Percentiles rank a stretch among this genome's conserved stretches.
phyloP scores from a whole-genome alignment of 2,888 invertebrate genomes.

The Busseola fusca region DNA sequence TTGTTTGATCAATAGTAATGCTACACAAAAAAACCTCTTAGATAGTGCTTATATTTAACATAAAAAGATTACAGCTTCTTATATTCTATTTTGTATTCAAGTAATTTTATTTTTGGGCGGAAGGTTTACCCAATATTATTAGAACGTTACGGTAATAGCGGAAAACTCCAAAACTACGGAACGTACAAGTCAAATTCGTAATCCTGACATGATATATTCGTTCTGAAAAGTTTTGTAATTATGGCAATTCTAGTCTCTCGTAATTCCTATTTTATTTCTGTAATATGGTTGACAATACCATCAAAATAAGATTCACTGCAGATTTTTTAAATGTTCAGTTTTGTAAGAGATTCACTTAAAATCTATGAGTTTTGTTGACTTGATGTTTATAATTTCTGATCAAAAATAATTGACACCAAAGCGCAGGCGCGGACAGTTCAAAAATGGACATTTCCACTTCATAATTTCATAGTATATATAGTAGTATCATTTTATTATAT shows the following conservation, averaged over 20 bases:
- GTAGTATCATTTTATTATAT: constrained; percentile 69
- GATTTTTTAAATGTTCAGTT: not conserved
- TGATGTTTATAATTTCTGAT: constrained; percentile 33
- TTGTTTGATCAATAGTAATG: not conserved
- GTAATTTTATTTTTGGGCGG: not conserved
- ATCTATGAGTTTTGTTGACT: not conserved
- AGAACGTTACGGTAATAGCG: not conserved
- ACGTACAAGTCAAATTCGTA: constrained; percentile 15
- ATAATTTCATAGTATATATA: constrained; percentile 60
- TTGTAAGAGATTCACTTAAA: fast-evolving
- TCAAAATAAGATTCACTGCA: fast-evolving
- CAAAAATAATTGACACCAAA: constrained; percentile 23
- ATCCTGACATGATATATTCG: constrained; percentile 10
- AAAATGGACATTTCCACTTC: constrained; percentile 66
- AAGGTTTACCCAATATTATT: not conserved
- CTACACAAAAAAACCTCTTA: not conserved
- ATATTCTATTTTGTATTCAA: not conserved
- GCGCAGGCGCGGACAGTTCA: constrained; percentile 73
- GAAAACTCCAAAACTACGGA: not conserved
- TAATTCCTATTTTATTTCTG: not conserved
- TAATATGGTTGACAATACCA: no score
- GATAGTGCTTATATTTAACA: no score
- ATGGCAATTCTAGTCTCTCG: not conserved
- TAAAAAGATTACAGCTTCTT: not conserved
- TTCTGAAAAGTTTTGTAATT: constrained; percentile 3